A percentile compares a stretch with the other conserved stretches of the same genome.
Conservation (phyloP, 2,113 vertebrate genomes). For the Pangasianodon hypophthalmus region DNA sequence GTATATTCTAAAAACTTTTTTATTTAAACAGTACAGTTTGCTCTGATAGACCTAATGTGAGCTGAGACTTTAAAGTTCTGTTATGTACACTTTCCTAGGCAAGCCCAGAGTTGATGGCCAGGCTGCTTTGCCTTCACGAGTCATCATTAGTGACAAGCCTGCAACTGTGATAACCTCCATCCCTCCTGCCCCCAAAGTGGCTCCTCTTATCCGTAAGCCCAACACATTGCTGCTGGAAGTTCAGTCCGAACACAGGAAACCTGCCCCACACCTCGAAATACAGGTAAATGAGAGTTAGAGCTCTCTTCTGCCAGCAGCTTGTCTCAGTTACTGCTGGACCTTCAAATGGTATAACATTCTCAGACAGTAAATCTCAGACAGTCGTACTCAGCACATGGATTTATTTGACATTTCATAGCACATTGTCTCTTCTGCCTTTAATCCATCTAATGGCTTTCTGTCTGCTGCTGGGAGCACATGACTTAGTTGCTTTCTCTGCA, state of each 20-base stretch:
- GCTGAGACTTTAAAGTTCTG: not conserved
- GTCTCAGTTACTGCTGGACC: not conserved
- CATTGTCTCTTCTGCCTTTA: slow-evolving; percentile 8
- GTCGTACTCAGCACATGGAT: not conserved
- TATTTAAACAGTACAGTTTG: not conserved
- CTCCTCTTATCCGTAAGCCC: slow-evolving; percentile 62
- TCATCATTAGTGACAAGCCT: slow-evolving; percentile 61
- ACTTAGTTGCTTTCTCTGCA: not conserved
- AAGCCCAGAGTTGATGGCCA: slow-evolving; percentile 72
- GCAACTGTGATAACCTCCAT: slow-evolving; percentile 73
- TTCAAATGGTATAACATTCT: slow-evolving; percentile 3
- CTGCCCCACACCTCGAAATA: slow-evolving; percentile 74
- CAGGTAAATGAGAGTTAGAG: slow-evolving; percentile 70
- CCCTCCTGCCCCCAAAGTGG: slow-evolving; percentile 65
- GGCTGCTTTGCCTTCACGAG: slow-evolving; percentile 63
- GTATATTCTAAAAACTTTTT: not conserved
- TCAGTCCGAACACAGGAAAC: slow-evolving; percentile 72
- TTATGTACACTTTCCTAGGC: slow-evolving; percentile 69
- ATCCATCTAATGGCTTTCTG: not conserved
- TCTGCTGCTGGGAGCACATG: not conserved
- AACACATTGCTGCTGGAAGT: slow-evolving; percentile 73
- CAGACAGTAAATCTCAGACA: not conserved
- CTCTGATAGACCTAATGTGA: not conserved
- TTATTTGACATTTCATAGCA: slow-evolving; percentile 16
- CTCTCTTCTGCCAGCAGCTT: not conserved